Percentiles rank a stretch among this genome's conserved stretches.
phyloP scores from a whole-genome alignment of 2,113 vertebrate genomes.

The Sigmodon hispidus region DNA sequence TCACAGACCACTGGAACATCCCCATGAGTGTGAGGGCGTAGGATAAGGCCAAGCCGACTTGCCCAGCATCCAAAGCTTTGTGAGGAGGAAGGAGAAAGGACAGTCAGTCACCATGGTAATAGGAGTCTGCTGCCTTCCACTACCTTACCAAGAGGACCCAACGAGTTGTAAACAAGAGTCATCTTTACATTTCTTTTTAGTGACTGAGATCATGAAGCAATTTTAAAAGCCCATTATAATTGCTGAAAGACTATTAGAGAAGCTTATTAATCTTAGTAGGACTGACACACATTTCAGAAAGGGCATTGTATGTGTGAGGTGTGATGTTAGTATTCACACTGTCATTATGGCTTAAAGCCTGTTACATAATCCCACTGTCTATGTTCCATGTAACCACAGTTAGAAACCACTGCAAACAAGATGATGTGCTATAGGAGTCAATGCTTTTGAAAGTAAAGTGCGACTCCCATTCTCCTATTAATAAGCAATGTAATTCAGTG shows the following conservation, averaged over 20 bases:
- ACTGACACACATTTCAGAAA: background rate
- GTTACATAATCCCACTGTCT: background rate
- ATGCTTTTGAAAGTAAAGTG: background rate
- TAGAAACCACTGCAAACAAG: background rate
- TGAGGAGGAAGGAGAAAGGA: slow-evolving; percentile 14
- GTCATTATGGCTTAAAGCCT: background rate
- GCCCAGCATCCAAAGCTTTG: slow-evolving; percentile 91
- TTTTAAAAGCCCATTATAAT: background rate
- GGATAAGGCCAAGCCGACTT: slow-evolving; percentile 93
- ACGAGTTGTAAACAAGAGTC: background rate
- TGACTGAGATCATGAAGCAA: background rate
- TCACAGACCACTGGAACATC: slow-evolving; percentile 97
- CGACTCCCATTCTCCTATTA: background rate
- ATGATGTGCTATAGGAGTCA: background rate
- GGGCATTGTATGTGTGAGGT: background rate
- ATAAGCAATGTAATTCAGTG: background rate
- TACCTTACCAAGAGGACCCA: background rate
- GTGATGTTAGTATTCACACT: background rate
- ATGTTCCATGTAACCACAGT: fast-evolving
- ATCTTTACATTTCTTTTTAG: background rate
- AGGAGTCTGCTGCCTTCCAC: background rate
- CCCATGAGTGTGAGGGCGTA: slow-evolving; percentile 95
- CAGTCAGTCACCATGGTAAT: background rate
- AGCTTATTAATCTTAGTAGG: slow-evolving; percentile 1
- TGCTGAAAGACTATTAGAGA: background rate